These are phyloP conservation scores for Archips crataeganus DNA, from an alignment of 2,888 invertebrate species.

Conservation along the genomic window DNA sequence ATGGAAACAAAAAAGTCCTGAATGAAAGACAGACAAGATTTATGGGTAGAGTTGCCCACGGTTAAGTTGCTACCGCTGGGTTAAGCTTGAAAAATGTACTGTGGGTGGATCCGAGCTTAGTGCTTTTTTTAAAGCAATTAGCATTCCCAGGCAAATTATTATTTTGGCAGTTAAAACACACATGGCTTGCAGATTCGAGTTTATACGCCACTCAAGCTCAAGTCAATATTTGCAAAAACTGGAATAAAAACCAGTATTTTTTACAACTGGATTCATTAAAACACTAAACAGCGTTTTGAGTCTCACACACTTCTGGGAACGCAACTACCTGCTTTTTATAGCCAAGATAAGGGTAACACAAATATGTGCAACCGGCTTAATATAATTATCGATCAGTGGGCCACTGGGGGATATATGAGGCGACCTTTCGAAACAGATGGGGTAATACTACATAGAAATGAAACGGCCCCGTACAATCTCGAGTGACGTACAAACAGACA, in stretches of 20 bases:
- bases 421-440: constrained; percentile 65
- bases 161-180: constrained; percentile 50
- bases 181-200: constrained; percentile 53
- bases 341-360: constrained; percentile 68
- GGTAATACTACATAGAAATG: constrained; percentile 64
- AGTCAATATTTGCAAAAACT: constrained; percentile 65
- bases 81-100: constrained; percentile 30
- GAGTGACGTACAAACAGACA: constrained; percentile 61
- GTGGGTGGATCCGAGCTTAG: constrained; percentile 15
- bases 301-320: constrained; percentile 71
- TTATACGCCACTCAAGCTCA: constrained; percentile 42
- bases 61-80: constrained; percentile 18
- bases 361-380: constrained; percentile 70
- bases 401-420: constrained; percentile 56
- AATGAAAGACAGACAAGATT: constrained; percentile 24
- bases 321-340: constrained; percentile 82
- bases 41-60: constrained; percentile 12
- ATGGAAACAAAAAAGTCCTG: constrained; percentile 25
- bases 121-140: constrained; percentile 27
- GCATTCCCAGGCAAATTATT: constrained; percentile 28
- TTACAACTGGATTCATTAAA: constrained; percentile 63
- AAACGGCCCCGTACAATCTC: constrained; percentile 59
- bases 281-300: constrained; percentile 60
- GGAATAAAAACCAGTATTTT: constrained; percentile 46
- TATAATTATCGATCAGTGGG: constrained; percentile 66